Conservation (phyloP, 2,113 vertebrate species). For the Rhagologus leucostigma region DNA sequence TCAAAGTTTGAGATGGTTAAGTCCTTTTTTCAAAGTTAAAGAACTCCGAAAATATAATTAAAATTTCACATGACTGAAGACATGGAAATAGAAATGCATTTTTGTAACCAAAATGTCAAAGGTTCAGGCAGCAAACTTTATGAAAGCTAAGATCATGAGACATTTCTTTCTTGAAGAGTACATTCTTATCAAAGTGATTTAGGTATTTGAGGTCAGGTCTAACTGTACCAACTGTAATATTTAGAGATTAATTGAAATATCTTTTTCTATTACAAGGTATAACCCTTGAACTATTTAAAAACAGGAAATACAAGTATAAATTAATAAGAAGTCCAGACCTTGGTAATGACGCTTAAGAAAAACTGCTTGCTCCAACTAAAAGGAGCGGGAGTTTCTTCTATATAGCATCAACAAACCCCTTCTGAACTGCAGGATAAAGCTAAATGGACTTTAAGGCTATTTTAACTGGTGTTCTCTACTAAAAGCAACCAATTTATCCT, state of each 20-base stretch:
- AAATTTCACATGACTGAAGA: not conserved
- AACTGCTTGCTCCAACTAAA: not conserved
- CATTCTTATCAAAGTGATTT: not conserved
- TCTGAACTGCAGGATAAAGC: not conserved
- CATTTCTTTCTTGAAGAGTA: not conserved
- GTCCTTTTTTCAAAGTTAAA: not conserved
- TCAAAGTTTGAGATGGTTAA: not conserved
- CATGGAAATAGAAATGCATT: not conserved
- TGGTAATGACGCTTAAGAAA: not conserved
- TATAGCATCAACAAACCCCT: not conserved
- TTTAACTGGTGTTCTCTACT: not conserved
- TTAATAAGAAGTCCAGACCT: not conserved
- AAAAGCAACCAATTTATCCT: not conserved
- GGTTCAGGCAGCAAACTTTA: not conserved
- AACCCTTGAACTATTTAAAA: not conserved
- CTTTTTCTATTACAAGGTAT: not conserved
- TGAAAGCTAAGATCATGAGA: not conserved
- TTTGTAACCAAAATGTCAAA: not conserved
- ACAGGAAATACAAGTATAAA: not conserved
- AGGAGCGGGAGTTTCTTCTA: not conserved
- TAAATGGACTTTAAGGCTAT: not conserved
- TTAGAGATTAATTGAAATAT: not conserved
- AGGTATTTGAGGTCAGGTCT: not conserved
- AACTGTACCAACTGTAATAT: not conserved
- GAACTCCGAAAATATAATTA: not conserved